Conservation (phyloP, 1,140 invertebrate species). For the Proctacanthus coquilletti region DNA sequence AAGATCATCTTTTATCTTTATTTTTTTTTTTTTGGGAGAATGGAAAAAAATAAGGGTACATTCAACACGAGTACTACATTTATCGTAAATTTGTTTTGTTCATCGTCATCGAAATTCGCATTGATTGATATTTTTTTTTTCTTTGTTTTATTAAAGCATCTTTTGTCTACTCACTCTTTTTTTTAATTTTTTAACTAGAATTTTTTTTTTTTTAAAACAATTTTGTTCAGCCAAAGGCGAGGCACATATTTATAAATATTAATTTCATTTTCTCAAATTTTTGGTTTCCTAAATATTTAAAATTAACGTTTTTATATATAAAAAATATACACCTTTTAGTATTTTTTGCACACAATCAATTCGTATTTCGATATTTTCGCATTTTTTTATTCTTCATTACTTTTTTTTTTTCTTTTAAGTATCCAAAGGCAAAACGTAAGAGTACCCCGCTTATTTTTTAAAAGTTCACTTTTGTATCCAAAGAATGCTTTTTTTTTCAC, state of each 20-base stretch:
- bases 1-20: not conserved
- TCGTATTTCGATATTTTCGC: not conserved
- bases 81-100: too few species aligned
- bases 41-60: too few species aligned
- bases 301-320: not conserved
- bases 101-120: conserved; percentile 1
- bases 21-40: not conserved
- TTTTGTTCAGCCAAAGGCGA: conserved; percentile 1
- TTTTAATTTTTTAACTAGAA: not conserved
- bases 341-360: not conserved
- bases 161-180: not conserved
- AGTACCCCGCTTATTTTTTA: conserved; percentile 1
- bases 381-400: too few species aligned
- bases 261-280: not conserved
- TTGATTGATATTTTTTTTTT: not conserved
- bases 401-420: not conserved
- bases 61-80: too few species aligned
- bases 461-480: too few species aligned
- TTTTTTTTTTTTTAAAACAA: not conserved
- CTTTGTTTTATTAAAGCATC: conserved; percentile 1
- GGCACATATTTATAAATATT: not conserved
- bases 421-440: not conserved
- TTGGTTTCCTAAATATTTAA: conserved; percentile 1
- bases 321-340: not conserved
- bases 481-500: too few species aligned